Conservation (phyloP, 2,113 vertebrate genomes). For the Plecturocebus donacophilus region DNA sequence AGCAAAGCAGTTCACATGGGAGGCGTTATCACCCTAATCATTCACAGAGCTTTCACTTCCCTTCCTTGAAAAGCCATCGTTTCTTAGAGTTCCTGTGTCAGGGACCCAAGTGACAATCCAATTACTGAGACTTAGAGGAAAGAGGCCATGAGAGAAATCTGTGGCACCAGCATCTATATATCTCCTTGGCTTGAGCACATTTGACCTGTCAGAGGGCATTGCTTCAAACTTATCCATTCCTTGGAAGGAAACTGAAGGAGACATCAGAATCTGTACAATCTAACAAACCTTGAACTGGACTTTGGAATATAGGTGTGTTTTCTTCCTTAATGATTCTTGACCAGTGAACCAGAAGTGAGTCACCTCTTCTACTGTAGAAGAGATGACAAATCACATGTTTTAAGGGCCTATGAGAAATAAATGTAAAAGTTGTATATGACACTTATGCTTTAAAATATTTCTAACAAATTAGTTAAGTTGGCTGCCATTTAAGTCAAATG, state of each 20-base stretch:
- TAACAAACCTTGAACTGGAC: slow-evolving; percentile 7
- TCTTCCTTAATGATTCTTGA: not conserved
- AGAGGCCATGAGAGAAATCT: slow-evolving; percentile 52
- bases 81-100: not conserved
- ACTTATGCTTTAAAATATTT: not conserved
- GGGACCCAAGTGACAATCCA: slow-evolving; percentile 29
- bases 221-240: slow-evolving; percentile 43
- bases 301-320: not conserved
- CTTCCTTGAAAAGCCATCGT: not conserved
- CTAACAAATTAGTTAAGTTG: slow-evolving; percentile 12
- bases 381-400: not conserved
- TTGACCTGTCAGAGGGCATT: slow-evolving; percentile 40
- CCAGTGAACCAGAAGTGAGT: not conserved
- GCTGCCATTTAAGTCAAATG: not conserved
- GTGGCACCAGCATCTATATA: not conserved
- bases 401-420: not conserved
- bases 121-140: slow-evolving; percentile 24
- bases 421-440: not conserved
- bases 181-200: slow-evolving; percentile 56
- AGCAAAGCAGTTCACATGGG: not conserved
- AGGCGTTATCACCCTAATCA: not conserved
- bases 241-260: slow-evolving; percentile 49
- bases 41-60: not conserved
- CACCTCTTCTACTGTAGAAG: not conserved
- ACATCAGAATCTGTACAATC: not conserved